Percentiles rank a stretch among this genome's conserved stretches.
Conservation (phyloP, 2,797 vertebrate genomes). For the Molossus alvarezi region DNA sequence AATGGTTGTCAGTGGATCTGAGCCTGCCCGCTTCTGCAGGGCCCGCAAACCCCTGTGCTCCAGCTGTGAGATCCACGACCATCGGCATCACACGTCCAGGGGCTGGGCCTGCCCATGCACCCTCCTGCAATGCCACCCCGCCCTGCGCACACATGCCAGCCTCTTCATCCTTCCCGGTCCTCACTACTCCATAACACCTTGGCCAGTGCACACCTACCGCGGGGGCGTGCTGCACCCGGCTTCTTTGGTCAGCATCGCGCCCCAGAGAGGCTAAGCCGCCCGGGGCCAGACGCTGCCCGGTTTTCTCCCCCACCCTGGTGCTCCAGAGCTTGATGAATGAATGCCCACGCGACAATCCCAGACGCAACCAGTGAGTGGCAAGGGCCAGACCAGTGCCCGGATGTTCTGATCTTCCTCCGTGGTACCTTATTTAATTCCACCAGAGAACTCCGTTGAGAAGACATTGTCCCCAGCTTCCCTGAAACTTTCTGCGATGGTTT, state of each 20-base stretch:
- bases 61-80: accelerated
- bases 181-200: accelerated
- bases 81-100: accelerated
- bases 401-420: not conserved
- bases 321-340: not conserved
- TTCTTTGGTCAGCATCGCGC: not conserved
- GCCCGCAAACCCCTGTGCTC: not conserved
- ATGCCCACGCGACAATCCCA: not conserved
- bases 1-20: not conserved
- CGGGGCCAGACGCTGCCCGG: no score
- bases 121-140: not conserved
- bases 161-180: not conserved
- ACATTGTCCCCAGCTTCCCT: not conserved
- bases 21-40: not conserved
- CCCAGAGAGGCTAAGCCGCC: not conserved
- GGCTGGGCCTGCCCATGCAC: accelerated
- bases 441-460: not conserved
- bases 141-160: accelerated
- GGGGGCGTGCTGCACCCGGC: accelerated
- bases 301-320: not conserved
- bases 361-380: not conserved
- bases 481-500: not conserved
- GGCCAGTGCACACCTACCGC: accelerated
- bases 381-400: not conserved
- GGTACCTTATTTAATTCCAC: not conserved